Base-by-base conservation (phyloP, 2,113 vertebrate genomes). In the Dromiciops gliroides region DNA sequence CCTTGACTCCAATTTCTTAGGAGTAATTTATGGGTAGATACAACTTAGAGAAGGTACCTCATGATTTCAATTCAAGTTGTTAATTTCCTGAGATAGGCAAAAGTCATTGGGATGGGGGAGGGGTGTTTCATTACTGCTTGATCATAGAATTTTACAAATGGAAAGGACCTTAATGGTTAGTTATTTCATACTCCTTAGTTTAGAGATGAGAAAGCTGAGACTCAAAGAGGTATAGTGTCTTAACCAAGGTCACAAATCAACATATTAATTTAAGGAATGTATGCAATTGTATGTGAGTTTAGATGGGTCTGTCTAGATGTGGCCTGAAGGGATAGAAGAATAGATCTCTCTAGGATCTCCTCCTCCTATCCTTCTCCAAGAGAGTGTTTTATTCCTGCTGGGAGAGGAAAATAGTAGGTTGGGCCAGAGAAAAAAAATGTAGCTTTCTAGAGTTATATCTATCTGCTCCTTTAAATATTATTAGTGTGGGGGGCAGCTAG, bases 41-140 rank as follows among this genome's bases (percentile, higher is more conserved):
- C 67, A 37, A 2, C 12, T 89, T 96, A 97, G 26, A 90, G 89
- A 25, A 48, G 1, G 0, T n/a, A n/a, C n/a, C n/a, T n/a, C n/a
- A n/a, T 95, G 48, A 90, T 95, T 97, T 96, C 10, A 50, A 10
- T 88, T 93, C 53, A 92, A n/a, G 44, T 47, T 95, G 48, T 44
- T 95, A 92, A 94, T 96, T 97, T 95, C 94, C 75, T 89, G 53
- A 92, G 92, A 49, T 90, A 96, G 53, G 94, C 88, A 92, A 95
- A 97, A 95, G 89, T 93, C 44, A 24, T 50, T n/a, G n/a, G n/a
- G n/a, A n/a, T n/a, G n/a, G n/a, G 37, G 49, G 91, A 23, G 90
- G 90, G 92, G 26, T 31, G 50, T 93, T 96, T 67, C 92, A 48
- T 96, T 37, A 67, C 89, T 91, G 25, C 26, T 89, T 94, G 50